phyloP scores from a whole-genome alignment of 2,113 vertebrate species.

The Sardina pilchardus region DNA sequence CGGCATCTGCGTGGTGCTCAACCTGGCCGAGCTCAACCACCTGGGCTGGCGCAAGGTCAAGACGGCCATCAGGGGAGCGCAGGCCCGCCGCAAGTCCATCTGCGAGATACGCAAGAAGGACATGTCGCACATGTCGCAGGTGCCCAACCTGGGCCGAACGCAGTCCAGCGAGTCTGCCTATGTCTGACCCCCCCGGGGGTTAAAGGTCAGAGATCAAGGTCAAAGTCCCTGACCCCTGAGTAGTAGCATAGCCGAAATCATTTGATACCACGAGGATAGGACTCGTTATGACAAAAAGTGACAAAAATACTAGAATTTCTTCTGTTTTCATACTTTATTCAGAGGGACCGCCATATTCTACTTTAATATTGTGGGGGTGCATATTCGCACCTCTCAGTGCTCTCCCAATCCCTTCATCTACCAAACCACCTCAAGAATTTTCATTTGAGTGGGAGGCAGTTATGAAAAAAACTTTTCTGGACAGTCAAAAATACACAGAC shows the following conservation, averaged over 20 bases:
- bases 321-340: background rate
- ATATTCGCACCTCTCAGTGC: background rate
- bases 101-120: slow-evolving; percentile 80
- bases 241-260: background rate
- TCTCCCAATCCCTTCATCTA: background rate
- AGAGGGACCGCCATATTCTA: background rate
- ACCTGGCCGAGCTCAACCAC: slow-evolving; percentile 90
- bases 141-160: slow-evolving; percentile 79
- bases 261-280: background rate
- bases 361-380: background rate
- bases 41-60: slow-evolving; percentile 89
- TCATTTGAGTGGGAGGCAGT: background rate
- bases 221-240: background rate
- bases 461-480: background rate
- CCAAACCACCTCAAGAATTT: background rate
- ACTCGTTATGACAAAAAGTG: background rate
- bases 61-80: slow-evolving; percentile 78
- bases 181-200: slow-evolving; percentile 72
- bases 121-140: slow-evolving; percentile 73
- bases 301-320: background rate
- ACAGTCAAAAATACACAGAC: slow-evolving; percentile 7
- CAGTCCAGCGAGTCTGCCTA: slow-evolving; percentile 87
- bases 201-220: background rate
- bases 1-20: slow-evolving; percentile 85
- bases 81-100: slow-evolving; percentile 79